A percentile compares a stretch with the other conserved stretches of the same genome.
Evolutionary conservation across 1,140 invertebrate species (phyloP).

Genomic region (Apis cerana): DNA sequence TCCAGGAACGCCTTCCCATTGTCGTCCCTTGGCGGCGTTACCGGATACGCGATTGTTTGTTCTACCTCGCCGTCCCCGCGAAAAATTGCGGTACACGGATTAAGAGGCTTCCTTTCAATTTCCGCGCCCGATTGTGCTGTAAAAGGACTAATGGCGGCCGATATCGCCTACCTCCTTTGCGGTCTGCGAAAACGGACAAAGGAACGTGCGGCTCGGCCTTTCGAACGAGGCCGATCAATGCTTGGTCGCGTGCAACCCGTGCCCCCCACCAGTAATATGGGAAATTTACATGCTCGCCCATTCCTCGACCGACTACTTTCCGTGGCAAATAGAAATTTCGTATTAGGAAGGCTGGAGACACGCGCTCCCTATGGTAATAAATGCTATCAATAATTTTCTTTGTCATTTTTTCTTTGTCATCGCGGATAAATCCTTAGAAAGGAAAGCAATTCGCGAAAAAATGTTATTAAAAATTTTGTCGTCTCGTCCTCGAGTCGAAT

Average conservation of each 20-base stretch:
- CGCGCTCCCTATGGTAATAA: background rate
- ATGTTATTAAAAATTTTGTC: no score
- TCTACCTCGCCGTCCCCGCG: background rate
- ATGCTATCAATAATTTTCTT: no score
- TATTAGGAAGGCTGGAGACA: background rate
- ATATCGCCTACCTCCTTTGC: conserved; percentile 11
- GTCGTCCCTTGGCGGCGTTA: conserved; percentile 18
- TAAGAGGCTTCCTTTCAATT: conserved; percentile 44
- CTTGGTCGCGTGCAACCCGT: conserved; percentile 2
- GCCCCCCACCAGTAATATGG: background rate
- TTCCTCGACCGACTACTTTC: background rate
- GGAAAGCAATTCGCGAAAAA: no score
- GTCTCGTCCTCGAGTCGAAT: no score
- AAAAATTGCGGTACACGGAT: conserved; percentile 36
- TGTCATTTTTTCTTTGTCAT: no score
- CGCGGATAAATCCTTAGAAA: no score
- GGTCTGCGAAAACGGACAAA: conserved; percentile 25
- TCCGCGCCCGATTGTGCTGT: conserved; percentile 7
- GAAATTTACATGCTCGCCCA: conserved; percentile 17
- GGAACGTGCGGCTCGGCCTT: background rate
- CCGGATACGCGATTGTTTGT: conserved; percentile 48
- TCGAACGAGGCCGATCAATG: conserved; percentile 7
- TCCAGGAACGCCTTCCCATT: conserved; percentile 52
- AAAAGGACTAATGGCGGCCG: conserved; percentile 23
- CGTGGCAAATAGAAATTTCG: conserved; percentile 4